Base-by-base conservation (phyloP, 1,140 invertebrate genomes). In the Alviniconcha marisindica region DNA sequence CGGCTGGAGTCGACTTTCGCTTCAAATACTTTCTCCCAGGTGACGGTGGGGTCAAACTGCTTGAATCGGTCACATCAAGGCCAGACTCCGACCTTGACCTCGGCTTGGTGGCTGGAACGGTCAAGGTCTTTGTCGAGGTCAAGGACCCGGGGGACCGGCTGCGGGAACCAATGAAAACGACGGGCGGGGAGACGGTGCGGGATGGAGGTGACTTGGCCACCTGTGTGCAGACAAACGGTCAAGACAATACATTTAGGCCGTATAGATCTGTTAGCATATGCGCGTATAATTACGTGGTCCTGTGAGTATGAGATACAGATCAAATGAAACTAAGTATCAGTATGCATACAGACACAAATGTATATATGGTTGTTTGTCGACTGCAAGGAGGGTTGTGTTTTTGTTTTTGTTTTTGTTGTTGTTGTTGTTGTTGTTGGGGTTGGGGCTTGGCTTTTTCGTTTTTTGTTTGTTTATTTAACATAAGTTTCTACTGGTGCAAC, bases 31-130 rank as follows among this genome's bases (percentile, higher is more conserved):
- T 81, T 36, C 78, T 63, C 28, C 40, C 40, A 5, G 78, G 78
- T 3, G 78, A 69, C 5, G 78, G 60, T 12, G 78, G 24, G 0
- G 60, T n/a, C 12, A 31, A 24, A 2, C 18, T n/a, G 18, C 15
- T 24, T 15, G 44, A 54, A 42, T 1, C 54, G 24, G n/a, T 40
- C 28, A 33, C 18, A 24, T 81, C 78, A 36, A 69, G 10, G 7
- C 78, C 78, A 10, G 78, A 83, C 54, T 83, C 81, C 77, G 81
- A 83, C 51, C 51, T 76, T 83, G 81, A 83, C 71, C 81, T 76
- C 31, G 33, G 51, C 74, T 83, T 83, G 28, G 51, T 12, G 24
- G 33, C 24, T 2, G 73, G 73, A 2, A 15, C 2, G 73, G 73
- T 10, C 73, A 76, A 76, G 42, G 36, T 40, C 21, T 24, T 31